These are phyloP conservation scores for Gambelia wislizenii DNA, from an alignment of 2,797 vertebrate species.

Conservation along the genomic window DNA sequence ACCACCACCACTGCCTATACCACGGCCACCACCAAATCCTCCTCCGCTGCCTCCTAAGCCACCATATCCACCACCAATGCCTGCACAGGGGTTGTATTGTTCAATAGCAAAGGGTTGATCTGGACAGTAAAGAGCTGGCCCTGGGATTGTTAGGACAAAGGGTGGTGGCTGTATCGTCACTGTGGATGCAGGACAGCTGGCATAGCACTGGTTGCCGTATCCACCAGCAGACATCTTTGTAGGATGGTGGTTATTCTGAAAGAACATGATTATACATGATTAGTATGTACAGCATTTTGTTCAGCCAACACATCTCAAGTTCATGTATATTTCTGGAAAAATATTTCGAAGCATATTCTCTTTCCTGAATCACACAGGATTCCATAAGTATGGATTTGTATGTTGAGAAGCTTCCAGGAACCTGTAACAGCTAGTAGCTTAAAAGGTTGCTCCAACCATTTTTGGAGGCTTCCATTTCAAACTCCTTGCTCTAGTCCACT, in stretches of 20 bases:
- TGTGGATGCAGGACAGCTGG: constrained; percentile 25
- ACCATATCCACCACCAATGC: neutral
- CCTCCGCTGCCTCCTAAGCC: neutral
- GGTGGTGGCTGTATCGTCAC: constrained; percentile 33
- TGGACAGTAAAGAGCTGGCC: constrained; percentile 25
- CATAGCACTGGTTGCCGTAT: neutral
- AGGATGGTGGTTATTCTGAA: neutral
- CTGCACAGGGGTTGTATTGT: constrained; percentile 34
- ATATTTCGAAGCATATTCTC: too few relatives aligned
- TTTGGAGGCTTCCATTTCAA: neutral
- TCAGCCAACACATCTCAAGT: neutral
- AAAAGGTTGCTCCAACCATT: neutral
- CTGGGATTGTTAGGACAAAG: constrained; percentile 24
- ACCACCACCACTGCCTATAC: neutral
- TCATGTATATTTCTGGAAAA: accelerated
- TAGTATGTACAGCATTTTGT: neutral
- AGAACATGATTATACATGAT: neutral
- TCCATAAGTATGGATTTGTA: neutral
- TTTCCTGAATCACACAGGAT: neutral
- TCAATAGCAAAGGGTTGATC: constrained; percentile 19
- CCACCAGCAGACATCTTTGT: neutral
- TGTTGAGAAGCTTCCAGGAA: neutral
- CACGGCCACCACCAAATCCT: neutral
- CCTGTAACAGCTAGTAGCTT: neutral
- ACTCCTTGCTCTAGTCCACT: neutral